Conservation (phyloP, 2,888 invertebrate genomes). For the Malachius bipustulatus region DNA sequence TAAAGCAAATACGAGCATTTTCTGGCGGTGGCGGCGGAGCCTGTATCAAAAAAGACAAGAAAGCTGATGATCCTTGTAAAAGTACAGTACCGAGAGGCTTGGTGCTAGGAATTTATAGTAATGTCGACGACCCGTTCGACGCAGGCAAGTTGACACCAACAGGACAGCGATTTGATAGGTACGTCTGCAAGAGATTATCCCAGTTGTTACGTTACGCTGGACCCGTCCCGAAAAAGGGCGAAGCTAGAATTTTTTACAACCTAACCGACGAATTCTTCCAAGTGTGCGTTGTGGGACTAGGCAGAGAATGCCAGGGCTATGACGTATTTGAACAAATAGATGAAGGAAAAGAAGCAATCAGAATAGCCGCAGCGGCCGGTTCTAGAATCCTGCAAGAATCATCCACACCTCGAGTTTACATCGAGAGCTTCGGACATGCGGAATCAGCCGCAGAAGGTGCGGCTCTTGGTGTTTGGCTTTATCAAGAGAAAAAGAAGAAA, state of each 20-base stretch:
- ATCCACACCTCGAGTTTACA: constrained; percentile 44
- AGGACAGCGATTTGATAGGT: constrained; percentile 47
- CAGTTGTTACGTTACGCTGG: constrained; percentile 36
- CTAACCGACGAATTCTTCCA: constrained; percentile 50
- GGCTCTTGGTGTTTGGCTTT: constrained; percentile 53
- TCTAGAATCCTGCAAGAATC: constrained; percentile 44
- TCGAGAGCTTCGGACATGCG: constrained; percentile 67
- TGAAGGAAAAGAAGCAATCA: constrained; percentile 61
- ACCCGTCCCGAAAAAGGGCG: constrained; percentile 43
- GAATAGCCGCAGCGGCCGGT: constrained; percentile 54
- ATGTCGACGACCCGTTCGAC: constrained; percentile 40
- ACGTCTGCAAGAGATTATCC: constrained; percentile 43
- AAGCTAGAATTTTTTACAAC: constrained; percentile 51
- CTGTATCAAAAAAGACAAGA: no score
- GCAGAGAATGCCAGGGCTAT: constrained; percentile 53
- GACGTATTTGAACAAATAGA: constrained; percentile 58
- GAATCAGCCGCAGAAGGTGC: constrained; percentile 74
- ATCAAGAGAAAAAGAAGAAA: constrained; percentile 51
- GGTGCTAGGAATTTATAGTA: constrained; percentile 51
- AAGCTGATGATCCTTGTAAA: constrained; percentile 25
- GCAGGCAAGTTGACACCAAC: constrained; percentile 50
- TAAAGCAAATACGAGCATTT: no score
- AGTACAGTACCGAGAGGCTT: constrained; percentile 37
- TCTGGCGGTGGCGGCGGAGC: no score
- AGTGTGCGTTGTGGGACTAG: constrained; percentile 65